phyloP scores from a whole-genome alignment of 2,797 vertebrate species.

The Ibycter americanus region DNA sequence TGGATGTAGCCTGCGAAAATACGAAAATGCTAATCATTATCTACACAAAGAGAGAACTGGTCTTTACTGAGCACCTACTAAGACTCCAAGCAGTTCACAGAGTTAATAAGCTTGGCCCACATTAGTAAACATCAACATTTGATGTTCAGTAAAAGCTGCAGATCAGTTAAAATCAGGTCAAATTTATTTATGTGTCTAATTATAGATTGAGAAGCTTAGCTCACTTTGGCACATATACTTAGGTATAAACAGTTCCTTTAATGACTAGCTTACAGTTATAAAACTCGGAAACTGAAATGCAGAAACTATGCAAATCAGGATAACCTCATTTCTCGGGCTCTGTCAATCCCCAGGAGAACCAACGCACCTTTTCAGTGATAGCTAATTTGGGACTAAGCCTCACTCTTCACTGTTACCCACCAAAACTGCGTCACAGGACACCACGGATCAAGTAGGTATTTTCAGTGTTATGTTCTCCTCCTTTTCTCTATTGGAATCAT shows the following conservation, averaged over 20 bases:
- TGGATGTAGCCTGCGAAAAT: slow-evolving; percentile 83
- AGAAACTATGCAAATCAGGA: background rate
- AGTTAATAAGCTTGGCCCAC: background rate
- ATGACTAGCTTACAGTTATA: background rate
- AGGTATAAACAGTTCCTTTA: slow-evolving; percentile 8
- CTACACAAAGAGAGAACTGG: background rate
- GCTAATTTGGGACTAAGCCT: background rate
- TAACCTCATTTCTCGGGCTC: background rate
- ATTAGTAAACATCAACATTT: background rate
- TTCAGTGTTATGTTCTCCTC: background rate
- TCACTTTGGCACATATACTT: slow-evolving; percentile 4
- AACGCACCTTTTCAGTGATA: background rate
- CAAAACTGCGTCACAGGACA: background rate
- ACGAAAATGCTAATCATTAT: background rate
- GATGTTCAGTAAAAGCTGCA: background rate
- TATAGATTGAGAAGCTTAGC: slow-evolving; percentile 19
- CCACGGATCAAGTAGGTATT: background rate
- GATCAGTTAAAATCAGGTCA: slow-evolving; percentile 8
- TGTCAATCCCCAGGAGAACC: background rate
- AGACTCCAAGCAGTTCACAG: background rate
- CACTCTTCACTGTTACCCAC: background rate
- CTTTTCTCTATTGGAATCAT: background rate
- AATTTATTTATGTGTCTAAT: slow-evolving; percentile 13
- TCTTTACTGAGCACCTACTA: background rate
- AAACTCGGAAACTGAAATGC: background rate